Base-by-base conservation (phyloP, 2,888 invertebrate species). In the Oscheius sp. region DNA sequence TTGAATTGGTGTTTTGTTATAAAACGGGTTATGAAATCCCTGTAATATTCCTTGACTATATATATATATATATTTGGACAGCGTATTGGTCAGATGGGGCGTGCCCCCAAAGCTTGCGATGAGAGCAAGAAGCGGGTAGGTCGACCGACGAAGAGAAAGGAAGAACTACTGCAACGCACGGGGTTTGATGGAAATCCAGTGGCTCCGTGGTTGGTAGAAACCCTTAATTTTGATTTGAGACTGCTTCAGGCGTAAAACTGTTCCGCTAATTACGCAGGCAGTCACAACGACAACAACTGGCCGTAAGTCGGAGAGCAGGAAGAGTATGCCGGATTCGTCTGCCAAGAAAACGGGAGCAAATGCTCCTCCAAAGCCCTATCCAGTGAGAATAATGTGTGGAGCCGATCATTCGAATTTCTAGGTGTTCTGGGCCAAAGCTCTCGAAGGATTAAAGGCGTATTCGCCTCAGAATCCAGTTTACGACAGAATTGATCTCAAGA, bases 221-320 rank as follows among this genome's bases (percentile, higher is more conserved):
- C 32, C 2, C 1, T 37, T 10, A 60, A 35, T 11, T n/a, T 58
- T 58, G 33, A 21, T 58, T 32, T 3, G 33, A 10, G n/a, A 63
- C 13, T 92, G 42, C 42, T 97, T 59, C 97, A 98, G 91, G 98
- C 97, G 0, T 96, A 97, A 0, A 72, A 84, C 83, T 11, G 83
- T 81, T 32, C 96, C 96, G 2, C 97, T 99, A 88, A 98, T 98
- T 90, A 98, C 98, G 89, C 98, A 99, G 90, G 97, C 98, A 0
- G 97, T 99, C 0, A 98, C 97, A 0, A 94, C 98, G 4, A 93
- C 95, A 10, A 81, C 82, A 59, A 91, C 80, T 88, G 86, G 75
- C 89, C 90, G 37, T n/a, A 60, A 73, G 35, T 55, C 68, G 13
- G 79, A 79, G 13, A 71, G 63, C 57, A 79, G 76, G 70, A 73